Evolutionary conservation across 2,888 invertebrate genomes (phyloP).

Genomic region (Tromatobia lineatoria): DNA sequence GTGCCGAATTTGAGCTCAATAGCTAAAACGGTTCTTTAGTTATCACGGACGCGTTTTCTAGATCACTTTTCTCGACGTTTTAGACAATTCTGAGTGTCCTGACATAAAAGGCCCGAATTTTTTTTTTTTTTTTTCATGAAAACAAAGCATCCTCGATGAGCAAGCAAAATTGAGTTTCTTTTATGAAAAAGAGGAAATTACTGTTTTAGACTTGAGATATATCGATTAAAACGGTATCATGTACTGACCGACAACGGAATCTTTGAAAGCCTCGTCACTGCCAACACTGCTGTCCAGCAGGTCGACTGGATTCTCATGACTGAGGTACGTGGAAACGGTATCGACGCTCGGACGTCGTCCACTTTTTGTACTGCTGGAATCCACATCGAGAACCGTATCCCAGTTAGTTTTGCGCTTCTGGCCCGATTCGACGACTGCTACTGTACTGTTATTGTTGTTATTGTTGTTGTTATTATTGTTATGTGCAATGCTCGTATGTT

Average conservation of each 20-base stretch:
- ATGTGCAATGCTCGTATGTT: conserved; percentile 75
- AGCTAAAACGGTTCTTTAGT: no score
- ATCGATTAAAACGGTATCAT: neutral
- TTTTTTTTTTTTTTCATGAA: no score
- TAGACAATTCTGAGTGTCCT: no score
- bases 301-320: conserved; percentile 92
- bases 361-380: conserved; percentile 91
- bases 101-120: no score
- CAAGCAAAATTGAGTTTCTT: no score
- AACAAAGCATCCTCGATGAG: no score
- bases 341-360: conserved; percentile 94
- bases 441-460: conserved; percentile 75
- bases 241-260: conserved; percentile 86
- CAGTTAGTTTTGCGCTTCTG: conserved; percentile 83
- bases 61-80: no score
- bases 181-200: neutral
- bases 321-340: conserved; percentile 95
- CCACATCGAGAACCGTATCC: conserved; percentile 87
- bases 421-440: conserved; percentile 75
- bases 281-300: conserved; percentile 90
- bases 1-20: no score
- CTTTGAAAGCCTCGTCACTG: conserved; percentile 90
- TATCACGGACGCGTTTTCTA: no score
- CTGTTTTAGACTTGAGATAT: neutral
- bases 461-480: conserved; percentile 73